These are phyloP conservation scores for Festucalex cinctus DNA, from an alignment of 2,113 vertebrate genomes.

Conservation along the genomic window DNA sequence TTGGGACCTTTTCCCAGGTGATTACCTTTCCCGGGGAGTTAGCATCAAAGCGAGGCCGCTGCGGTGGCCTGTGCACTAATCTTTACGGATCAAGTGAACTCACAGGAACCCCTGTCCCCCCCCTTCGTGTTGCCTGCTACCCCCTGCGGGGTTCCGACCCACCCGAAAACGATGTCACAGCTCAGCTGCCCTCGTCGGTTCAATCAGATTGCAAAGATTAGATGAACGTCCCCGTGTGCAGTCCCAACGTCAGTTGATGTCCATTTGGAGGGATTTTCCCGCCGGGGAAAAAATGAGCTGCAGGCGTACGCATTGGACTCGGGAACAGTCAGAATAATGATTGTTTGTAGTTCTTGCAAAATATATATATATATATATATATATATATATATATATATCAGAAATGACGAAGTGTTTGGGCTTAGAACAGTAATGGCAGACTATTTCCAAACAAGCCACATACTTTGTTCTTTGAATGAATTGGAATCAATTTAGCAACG, in stretches of 20 bases:
- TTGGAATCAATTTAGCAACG: background rate
- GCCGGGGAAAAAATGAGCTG: background rate
- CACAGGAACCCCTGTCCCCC: background rate
- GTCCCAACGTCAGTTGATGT: background rate
- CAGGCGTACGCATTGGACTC: too few species aligned
- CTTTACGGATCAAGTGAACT: conserved; percentile 40
- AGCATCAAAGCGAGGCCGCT: conserved; percentile 54
- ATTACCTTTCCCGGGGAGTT: conserved; percentile 62
- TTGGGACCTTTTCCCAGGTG: conserved; percentile 65
- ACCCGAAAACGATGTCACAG: conserved; percentile 25
- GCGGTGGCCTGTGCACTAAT: conserved; percentile 43
- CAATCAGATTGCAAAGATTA: background rate
- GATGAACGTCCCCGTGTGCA: background rate
- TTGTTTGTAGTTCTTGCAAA: background rate
- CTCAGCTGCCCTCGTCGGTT: conserved; percentile 15
- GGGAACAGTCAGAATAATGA: background rate
- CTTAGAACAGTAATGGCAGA: too few species aligned
- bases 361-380: background rate
- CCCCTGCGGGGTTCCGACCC: background rate
- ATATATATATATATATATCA: background rate
- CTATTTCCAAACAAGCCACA: too few species aligned
- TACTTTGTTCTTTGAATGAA: background rate
- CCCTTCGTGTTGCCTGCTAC: background rate
- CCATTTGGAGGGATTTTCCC: background rate
- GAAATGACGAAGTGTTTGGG: background rate